These are phyloP conservation scores for Larimichthys polyactis DNA, from an alignment of 2,113 vertebrate species.

Conservation along the genomic window DNA sequence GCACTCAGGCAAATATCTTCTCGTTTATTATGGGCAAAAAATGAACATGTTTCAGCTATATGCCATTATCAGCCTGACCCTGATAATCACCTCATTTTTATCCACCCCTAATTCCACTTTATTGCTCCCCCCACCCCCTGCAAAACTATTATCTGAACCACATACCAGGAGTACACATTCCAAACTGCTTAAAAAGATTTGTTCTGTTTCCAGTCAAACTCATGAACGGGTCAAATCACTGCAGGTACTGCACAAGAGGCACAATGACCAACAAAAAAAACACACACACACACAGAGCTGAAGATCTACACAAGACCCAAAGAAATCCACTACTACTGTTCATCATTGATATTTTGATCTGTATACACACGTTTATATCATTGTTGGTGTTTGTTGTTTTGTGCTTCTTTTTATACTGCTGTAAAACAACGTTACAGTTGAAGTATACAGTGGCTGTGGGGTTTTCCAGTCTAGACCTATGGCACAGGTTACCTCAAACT, in stretches of 20 bases:
- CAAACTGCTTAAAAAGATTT: slow-evolving; percentile 53
- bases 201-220: slow-evolving; percentile 50
- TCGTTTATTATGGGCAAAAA: no score
- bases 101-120: neutral
- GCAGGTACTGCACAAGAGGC: slow-evolving; percentile 27
- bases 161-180: slow-evolving; percentile 38
- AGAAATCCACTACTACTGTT: neutral
- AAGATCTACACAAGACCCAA: neutral
- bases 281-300: neutral
- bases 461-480: neutral
- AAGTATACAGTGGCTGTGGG: neutral
- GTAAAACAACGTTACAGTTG: neutral
- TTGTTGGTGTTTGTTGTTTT: neutral
- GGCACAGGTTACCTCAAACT: neutral
- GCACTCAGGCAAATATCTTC: no score
- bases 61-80: no score
- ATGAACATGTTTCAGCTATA: no score
- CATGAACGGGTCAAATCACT: slow-evolving; percentile 55
- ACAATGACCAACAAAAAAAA: slow-evolving; percentile 8
- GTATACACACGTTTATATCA: neutral
- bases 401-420: neutral
- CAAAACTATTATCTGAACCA: slow-evolving; percentile 20
- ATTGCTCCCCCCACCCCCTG: neutral
- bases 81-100: neutral
- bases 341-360: neutral